These are phyloP conservation scores for Cossypha dichroa DNA, from an alignment of 2,797 vertebrate genomes.

Conservation along the genomic window DNA sequence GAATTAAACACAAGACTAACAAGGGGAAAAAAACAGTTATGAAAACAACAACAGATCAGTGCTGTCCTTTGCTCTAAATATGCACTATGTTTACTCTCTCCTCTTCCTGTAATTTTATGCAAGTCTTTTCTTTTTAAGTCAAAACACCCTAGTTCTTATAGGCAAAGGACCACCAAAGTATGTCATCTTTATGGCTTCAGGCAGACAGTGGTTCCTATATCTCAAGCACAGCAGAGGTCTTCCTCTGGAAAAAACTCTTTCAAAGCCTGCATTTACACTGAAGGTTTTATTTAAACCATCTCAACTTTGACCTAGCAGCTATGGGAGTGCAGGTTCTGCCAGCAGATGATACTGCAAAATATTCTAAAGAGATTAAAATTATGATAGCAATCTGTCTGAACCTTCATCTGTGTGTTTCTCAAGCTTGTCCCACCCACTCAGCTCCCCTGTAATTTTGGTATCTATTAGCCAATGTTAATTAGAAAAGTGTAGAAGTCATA, in stretches of 20 bases:
- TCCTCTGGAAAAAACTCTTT: not conserved
- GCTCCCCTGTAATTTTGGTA: not conserved
- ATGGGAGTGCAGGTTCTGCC: not conserved
- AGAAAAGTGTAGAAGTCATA: not conserved
- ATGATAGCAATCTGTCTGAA: not conserved
- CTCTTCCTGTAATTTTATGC: not conserved
- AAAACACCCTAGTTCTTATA: not conserved
- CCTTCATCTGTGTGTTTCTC: not conserved
- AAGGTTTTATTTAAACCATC: not conserved
- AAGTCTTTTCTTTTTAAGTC: not conserved
- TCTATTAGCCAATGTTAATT: not conserved
- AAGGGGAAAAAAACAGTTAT: not conserved
- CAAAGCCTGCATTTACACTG: not conserved
- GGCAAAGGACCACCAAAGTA: not conserved
- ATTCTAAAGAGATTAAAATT: not conserved
- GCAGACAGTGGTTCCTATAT: not conserved
- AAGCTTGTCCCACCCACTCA: not conserved
- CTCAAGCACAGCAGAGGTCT: not conserved
- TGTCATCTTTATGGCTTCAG: not conserved
- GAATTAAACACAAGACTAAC: constrained; percentile 2
- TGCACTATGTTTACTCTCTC: not conserved
- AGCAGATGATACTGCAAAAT: not conserved
- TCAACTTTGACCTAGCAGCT: constrained; percentile 13
- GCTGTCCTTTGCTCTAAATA: constrained; percentile 3
- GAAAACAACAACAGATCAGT: not conserved